phyloP scores from a whole-genome alignment of 2,888 invertebrate genomes.

The Nudaria mundana region DNA sequence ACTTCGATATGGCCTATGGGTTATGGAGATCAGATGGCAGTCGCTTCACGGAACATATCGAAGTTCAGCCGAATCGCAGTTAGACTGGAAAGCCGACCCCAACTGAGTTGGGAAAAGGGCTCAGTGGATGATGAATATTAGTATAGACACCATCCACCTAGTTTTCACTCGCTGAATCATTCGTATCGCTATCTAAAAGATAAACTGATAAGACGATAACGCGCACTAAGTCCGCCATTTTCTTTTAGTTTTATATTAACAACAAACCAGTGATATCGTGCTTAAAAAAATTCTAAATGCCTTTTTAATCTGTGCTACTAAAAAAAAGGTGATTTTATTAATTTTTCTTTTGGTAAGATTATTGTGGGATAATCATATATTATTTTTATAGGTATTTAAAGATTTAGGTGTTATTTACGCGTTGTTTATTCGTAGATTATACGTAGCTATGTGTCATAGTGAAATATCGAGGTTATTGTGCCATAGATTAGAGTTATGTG shows the following conservation, averaged over 20 bases:
- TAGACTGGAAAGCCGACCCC: too few relatives aligned
- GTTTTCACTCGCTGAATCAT: constrained; percentile 2
- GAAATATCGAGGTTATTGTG: background rate
- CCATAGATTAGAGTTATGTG: background rate
- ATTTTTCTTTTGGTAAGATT: background rate
- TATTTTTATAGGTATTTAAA: constrained; percentile 6
- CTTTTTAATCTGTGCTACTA: constrained; percentile 10
- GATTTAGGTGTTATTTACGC: background rate
- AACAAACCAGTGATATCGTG: constrained; percentile 4
- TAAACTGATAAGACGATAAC: constrained; percentile 6
- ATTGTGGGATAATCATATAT: background rate
- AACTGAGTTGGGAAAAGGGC: too few relatives aligned
- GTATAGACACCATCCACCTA: too few relatives aligned
- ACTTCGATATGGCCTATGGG: too few relatives aligned
- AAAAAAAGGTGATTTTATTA: constrained; percentile 11
- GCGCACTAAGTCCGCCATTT: constrained; percentile 12
- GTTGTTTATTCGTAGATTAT: background rate
- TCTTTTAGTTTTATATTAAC: constrained; percentile 17
- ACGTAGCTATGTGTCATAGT: background rate
- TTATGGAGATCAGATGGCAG: too few relatives aligned
- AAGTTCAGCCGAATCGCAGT: too few relatives aligned
- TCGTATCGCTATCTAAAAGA: constrained; percentile 5
- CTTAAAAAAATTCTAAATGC: constrained; percentile 10
- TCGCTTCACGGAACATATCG: too few relatives aligned
- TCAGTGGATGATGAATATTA: too few relatives aligned